Base-by-base conservation (phyloP, 2,888 invertebrate genomes). In the Orthosia gracilis region DNA sequence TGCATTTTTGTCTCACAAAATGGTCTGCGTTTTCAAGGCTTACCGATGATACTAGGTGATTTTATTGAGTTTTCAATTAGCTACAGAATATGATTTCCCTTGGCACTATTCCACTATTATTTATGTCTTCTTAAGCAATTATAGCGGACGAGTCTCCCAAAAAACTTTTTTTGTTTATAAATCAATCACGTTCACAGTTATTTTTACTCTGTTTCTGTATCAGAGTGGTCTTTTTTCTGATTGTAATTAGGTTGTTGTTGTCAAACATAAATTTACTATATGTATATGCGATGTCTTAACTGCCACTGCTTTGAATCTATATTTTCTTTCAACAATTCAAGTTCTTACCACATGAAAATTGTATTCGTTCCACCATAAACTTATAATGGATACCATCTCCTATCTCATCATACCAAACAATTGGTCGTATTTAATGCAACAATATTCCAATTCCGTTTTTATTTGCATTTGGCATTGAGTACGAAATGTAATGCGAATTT, bases 381-480 rank as follows among this genome's bases (percentile, higher is more conserved):
- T 40, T 58, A 26, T 40, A 66, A 66, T 45, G 62, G 68, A 83
- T 83, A 69, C 15, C 40, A 83, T 77, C 73, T 73, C 54, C 15
- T 31, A 83, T 77, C 73, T 73, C 54, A 61, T 50, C n/a, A 17
- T 49, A 26, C 55, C 40, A 64, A 47, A 73, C 57, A 76, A 71
- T 64, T 54, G 82, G 54, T 59, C 23, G 57, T 75, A 73, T 80
- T 52, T 49, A 69, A 78, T 70, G 52, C 57, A 69, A 64, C 54
- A 61, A 62, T 80, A 68, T 59, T 73, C 67, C 69, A 64, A 72
- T 78, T 75, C 49, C 23, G 31, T 69, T 79, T 82, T 65, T 73
- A 84, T 85, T 85, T 73, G 69, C 76, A 84, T 86, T 75, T 76
- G 80, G 76, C 85, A 85, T 86, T 84, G 86, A 84, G 31, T 54